Evolutionary conservation across 2,888 invertebrate species (phyloP).

Genomic region (Amaurobius ferox): DNA sequence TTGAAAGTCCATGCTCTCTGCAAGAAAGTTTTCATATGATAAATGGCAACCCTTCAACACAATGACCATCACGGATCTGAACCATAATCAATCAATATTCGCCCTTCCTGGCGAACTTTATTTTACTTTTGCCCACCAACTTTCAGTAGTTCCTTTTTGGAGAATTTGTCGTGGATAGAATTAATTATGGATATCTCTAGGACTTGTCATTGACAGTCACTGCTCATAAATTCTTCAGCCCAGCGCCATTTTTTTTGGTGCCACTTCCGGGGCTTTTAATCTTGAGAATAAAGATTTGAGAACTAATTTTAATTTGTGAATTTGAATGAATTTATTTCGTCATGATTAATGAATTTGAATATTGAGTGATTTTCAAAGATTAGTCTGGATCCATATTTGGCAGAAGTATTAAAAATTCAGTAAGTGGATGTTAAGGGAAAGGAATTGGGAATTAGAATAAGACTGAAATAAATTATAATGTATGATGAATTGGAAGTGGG

Average conservation of each 20-base stretch:
- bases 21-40: slow-evolving; percentile 64
- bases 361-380: too few species aligned
- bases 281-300: not conserved
- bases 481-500: too few species aligned
- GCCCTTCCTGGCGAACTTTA: slow-evolving; percentile 32
- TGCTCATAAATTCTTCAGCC: slow-evolving; percentile 34
- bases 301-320: not conserved
- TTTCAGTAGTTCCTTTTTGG: slow-evolving; percentile 21
- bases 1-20: slow-evolving; percentile 41
- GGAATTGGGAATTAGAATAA: too few species aligned
- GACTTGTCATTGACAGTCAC: slow-evolving; percentile 35
- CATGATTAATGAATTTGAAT: not conserved
- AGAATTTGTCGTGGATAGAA: slow-evolving; percentile 22
- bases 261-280: not conserved
- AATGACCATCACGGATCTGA: slow-evolving; percentile 64
- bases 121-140: slow-evolving; percentile 26
- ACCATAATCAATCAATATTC: slow-evolving; percentile 59
- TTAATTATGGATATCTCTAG: slow-evolving; percentile 41
- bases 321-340: too few species aligned
- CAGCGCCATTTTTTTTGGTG: not conserved
- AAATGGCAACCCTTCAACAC: slow-evolving; percentile 55
- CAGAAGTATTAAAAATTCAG: too few species aligned
- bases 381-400: too few species aligned
- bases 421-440: too few species aligned
- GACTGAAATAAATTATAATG: too few species aligned